Base-by-base conservation (phyloP, 2,888 invertebrate genomes). In the Netelia inedita region DNA sequence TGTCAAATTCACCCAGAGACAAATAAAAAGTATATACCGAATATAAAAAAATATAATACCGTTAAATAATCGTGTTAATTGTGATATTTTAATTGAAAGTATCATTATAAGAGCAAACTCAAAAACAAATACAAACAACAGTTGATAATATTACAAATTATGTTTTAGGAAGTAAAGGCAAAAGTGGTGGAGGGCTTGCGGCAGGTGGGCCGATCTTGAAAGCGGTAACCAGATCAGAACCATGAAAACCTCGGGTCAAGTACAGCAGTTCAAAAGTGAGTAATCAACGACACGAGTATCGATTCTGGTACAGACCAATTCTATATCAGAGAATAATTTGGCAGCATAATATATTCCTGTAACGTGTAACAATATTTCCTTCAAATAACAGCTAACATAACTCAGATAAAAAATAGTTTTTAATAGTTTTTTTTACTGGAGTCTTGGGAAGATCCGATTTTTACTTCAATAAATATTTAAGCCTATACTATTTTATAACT, bases 241-340 rank as follows among this genome's bases (percentile, higher is more conserved):
- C 91, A 93, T 93, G 93, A 93, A 91, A 89, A 88, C 89, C 55
- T 73, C 90, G 65, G 84, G 89, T n/a, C 89, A 93, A 73, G 82
- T 93, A 43, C 92, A 92, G 76, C 92, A 91, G 57, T 93, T 92
- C 85, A 92, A 90, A 89, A 93, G 93, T 93, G 79, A 92, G 93
- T 92, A 88, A 61, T 16, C 43, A 14, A 35, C 50, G 61, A 50
- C n/a, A n/a, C 72, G 55, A 16, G 23, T 43, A 43, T 19, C 55
- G 55, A 71, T 57, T 55, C 16, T 11, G 43, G 35, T 66, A 5
- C 5, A 41, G 1, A 43, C 9, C 3, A 19, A 46, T 43, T 2
- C 41, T 1, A 16, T 28, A 55, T n/a, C 55, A 53, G 2, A 23
- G 9, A 16, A 16, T 16, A 3, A 10, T 35, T 35, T 28, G 11